Evolutionary conservation across 2,113 vertebrate species (phyloP).

Genomic region (Rafetus swinhoei): DNA sequence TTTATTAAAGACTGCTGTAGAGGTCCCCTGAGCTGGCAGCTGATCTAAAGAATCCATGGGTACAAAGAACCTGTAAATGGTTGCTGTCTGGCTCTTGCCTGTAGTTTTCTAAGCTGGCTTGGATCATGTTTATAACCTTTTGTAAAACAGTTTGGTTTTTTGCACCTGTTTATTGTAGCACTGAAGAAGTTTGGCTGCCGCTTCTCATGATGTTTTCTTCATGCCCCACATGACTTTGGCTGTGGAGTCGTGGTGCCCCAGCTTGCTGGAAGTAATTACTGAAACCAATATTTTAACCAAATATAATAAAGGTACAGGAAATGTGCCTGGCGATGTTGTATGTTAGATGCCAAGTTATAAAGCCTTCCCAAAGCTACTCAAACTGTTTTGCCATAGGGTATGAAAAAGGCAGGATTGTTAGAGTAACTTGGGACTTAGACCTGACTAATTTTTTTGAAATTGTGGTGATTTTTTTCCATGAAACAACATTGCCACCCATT

Average conservation of each 20-base stretch:
- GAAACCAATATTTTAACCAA: constrained; percentile 60
- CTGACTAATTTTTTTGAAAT: not conserved
- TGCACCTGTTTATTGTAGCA: constrained; percentile 58
- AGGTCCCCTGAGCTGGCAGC: constrained; percentile 39
- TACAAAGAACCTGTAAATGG: not conserved
- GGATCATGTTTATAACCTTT: constrained; percentile 31
- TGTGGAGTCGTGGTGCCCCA: constrained; percentile 47
- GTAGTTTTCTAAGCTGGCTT: constrained; percentile 29
- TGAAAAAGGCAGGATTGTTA: not conserved
- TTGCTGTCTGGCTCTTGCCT: constrained; percentile 1
- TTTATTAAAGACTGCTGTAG: constrained; percentile 30
- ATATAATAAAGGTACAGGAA: constrained; percentile 23
- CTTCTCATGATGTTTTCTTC: constrained; percentile 57
- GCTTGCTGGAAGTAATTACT: constrained; percentile 62
- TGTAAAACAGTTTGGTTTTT: constrained; percentile 47
- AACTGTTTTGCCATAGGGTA: not conserved
- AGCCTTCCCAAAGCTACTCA: not conserved
- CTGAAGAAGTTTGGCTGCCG: constrained; percentile 31
- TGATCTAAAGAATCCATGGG: not conserved
- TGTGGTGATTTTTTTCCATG: not conserved
- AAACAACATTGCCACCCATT: not conserved
- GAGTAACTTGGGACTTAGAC: not conserved
- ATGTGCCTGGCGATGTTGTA: not conserved
- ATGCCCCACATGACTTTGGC: constrained; percentile 8
- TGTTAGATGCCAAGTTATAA: constrained; percentile 18